Evolutionary conservation across 2,888 invertebrate genomes (phyloP).

Genomic region (Andricus curvator): DNA sequence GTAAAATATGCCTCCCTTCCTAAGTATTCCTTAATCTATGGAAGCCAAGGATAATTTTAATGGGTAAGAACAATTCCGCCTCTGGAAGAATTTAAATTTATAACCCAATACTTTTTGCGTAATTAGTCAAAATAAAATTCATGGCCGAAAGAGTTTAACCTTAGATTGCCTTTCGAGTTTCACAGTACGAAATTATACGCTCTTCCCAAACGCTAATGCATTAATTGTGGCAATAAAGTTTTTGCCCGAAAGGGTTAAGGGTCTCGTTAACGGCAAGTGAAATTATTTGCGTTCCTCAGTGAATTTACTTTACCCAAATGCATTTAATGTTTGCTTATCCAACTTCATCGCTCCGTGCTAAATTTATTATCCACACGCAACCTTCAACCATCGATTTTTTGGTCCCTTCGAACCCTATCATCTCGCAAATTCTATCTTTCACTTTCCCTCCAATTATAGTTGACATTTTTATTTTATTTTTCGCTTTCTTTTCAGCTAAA

Average conservation of each 20-base stretch:
- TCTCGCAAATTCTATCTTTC: no score
- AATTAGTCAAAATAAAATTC: slow-evolving; percentile 15
- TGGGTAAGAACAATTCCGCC: not conserved
- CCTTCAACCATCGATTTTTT: not conserved
- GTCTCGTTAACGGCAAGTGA: slow-evolving; percentile 12
- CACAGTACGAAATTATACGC: slow-evolving; percentile 5
- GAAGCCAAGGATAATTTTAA: not conserved
- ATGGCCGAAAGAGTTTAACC: not conserved
- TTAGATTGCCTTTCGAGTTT: slow-evolving; percentile 6
- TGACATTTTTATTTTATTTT: no score
- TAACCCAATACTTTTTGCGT: not conserved
- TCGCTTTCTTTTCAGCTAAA: no score
- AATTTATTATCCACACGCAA: slow-evolving; percentile 18
- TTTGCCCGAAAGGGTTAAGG: not conserved
- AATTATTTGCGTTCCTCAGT: not conserved
- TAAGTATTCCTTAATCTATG: not conserved
- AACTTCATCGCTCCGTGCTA: not conserved
- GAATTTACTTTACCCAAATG: slow-evolving; percentile 13
- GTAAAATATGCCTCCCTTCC: not conserved
- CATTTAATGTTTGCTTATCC: slow-evolving; percentile 7
- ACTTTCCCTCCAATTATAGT: no score
- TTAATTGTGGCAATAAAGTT: slow-evolving; percentile 14
- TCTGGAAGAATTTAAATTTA: not conserved
- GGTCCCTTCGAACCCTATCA: not conserved
- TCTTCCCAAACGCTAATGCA: not conserved